Evolutionary conservation across 2,888 invertebrate species (phyloP).

Genomic region (Brassicogethes aeneus): DNA sequence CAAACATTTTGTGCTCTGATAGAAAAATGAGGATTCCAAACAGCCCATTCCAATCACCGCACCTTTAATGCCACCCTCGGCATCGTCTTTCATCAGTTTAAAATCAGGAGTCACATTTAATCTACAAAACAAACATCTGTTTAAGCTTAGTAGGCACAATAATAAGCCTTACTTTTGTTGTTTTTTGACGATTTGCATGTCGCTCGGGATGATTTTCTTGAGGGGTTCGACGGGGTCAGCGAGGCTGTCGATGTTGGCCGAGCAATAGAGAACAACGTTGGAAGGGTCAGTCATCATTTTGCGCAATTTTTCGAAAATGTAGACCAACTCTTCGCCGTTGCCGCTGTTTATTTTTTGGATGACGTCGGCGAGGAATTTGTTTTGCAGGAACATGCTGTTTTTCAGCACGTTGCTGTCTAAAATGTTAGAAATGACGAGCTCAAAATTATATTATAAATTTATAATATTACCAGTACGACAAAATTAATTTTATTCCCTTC

Average conservation of each 20-base stretch:
- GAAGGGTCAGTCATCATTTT: slow-evolving; percentile 48
- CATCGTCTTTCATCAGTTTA: slow-evolving; percentile 36
- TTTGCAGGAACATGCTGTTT: slow-evolving; percentile 65
- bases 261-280: slow-evolving; percentile 63
- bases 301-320: slow-evolving; percentile 51
- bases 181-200: slow-evolving; percentile 10
- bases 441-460: not conserved
- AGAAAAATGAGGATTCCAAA: slow-evolving; percentile 68
- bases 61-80: slow-evolving; percentile 42
- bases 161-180: slow-evolving; percentile 12
- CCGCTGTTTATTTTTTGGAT: slow-evolving; percentile 49
- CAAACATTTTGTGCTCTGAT: slow-evolving; percentile 59
- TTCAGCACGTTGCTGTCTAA: slow-evolving; percentile 63
- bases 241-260: slow-evolving; percentile 59
- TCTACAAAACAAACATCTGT: slow-evolving; percentile 17
- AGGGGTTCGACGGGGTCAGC: slow-evolving; percentile 40
- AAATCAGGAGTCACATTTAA: slow-evolving; percentile 43
- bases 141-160: slow-evolving; percentile 3
- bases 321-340: slow-evolving; percentile 41
- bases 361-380: slow-evolving; percentile 62
- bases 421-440: slow-evolving; percentile 9
- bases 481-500: not conserved
- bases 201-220: slow-evolving; percentile 20
- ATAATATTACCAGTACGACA: not conserved
- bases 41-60: slow-evolving; percentile 73